Percentiles rank a stretch among this genome's conserved stretches.
phyloP scores from a whole-genome alignment of 2,113 vertebrate genomes.

The Arizona elegans region DNA sequence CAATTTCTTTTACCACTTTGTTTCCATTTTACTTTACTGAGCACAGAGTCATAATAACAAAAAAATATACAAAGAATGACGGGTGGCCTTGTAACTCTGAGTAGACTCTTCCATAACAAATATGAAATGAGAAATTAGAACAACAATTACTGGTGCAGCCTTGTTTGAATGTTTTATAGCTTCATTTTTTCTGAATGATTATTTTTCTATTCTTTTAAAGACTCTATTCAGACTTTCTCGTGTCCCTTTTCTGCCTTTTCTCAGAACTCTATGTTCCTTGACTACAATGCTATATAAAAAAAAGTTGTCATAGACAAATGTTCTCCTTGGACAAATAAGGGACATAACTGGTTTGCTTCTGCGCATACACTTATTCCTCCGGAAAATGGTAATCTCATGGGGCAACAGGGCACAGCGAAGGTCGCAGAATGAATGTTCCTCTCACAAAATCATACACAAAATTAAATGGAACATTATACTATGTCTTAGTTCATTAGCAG shows the following conservation, averaged over 20 bases:
- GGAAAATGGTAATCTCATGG: background rate
- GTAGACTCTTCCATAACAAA: background rate
- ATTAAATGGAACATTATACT: background rate
- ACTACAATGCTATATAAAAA: conserved; percentile 18
- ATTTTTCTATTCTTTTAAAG: conserved; percentile 3
- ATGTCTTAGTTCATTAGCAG: background rate
- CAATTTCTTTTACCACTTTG: background rate
- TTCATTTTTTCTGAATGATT: background rate
- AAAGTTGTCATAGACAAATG: background rate
- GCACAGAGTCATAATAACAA: background rate
- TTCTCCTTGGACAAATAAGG: conserved; percentile 3
- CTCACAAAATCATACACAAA: background rate
- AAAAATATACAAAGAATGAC: background rate
- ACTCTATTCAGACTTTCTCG: background rate
- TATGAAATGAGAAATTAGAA: background rate
- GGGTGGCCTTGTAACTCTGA: background rate
- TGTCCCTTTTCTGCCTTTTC: background rate
- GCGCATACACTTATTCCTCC: background rate
- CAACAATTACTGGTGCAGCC: background rate
- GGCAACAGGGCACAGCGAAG: background rate
- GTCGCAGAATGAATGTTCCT: background rate
- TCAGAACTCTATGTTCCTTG: conserved; percentile 32
- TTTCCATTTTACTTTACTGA: background rate
- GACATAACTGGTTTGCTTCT: background rate
- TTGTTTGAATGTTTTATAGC: background rate